These are phyloP conservation scores for Falco novaeseelandiae DNA, from an alignment of 2,797 vertebrate genomes.

Conservation along the genomic window DNA sequence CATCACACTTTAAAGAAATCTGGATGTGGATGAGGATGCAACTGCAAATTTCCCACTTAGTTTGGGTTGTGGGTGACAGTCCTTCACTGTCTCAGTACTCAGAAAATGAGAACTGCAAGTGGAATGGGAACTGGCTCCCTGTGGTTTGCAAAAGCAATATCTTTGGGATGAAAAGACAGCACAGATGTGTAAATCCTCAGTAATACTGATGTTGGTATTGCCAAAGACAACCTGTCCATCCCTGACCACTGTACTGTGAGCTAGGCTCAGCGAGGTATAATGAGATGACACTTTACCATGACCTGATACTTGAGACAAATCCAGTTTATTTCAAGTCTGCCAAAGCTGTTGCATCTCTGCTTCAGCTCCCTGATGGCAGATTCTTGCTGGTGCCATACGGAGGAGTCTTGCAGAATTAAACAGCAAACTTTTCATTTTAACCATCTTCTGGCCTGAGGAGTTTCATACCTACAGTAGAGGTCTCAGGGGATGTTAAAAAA, in stretches of 20 bases:
- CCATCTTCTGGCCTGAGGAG: not conserved
- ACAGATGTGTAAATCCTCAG: not conserved
- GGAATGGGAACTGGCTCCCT: not conserved
- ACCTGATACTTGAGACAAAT: not conserved
- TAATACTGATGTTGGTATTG: not conserved
- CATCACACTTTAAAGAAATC: not conserved
- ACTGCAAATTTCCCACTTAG: not conserved
- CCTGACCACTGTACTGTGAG: not conserved
- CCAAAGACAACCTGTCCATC: not conserved
- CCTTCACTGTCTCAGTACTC: not conserved
- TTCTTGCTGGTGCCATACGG: not conserved
- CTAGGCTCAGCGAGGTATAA: not conserved
- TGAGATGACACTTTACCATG: not conserved
- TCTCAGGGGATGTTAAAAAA: not conserved
- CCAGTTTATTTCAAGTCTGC: not conserved
- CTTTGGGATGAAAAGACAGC: not conserved
- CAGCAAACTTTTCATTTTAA: not conserved
- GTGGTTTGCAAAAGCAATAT: not conserved
- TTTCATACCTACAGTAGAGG: not conserved
- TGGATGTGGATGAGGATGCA: not conserved
- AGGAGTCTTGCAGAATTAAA: not conserved
- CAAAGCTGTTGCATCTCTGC: not conserved
- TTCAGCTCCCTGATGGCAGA: not conserved
- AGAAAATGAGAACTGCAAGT: not conserved
- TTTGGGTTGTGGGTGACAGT: not conserved